Evolutionary conservation across 2,113 vertebrate genomes (phyloP).

Genomic region (Syngnathoides biaculeatus): DNA sequence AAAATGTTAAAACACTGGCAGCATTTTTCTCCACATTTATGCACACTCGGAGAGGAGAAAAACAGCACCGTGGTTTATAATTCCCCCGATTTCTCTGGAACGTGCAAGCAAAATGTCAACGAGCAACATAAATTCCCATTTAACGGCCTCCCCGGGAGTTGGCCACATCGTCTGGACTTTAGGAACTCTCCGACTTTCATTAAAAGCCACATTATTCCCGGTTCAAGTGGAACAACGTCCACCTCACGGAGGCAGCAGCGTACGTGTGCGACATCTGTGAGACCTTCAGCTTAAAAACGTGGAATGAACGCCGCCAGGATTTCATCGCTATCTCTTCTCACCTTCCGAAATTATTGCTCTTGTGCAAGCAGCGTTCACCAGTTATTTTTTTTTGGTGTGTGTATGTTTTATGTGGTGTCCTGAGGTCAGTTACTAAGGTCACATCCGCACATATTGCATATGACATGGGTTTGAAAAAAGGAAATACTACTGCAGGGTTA

Average conservation of each 20-base stretch:
- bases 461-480: neutral
- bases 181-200: conserved; percentile 60
- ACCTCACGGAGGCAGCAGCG: conserved; percentile 39
- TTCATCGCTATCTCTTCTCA: conserved; percentile 62
- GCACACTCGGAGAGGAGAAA: conserved; percentile 58
- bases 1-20: conserved; percentile 65
- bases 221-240: conserved; percentile 62
- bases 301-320: conserved; percentile 27
- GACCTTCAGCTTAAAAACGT: conserved; percentile 24
- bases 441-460: neutral
- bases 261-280: conserved; percentile 45
- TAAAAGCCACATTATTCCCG: conserved; percentile 57
- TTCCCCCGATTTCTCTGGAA: conserved; percentile 67
- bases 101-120: conserved; percentile 69
- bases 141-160: conserved; percentile 66
- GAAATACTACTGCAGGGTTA: neutral
- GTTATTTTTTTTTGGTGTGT: neutral
- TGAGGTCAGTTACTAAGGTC: neutral
- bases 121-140: conserved; percentile 70
- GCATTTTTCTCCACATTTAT: conserved; percentile 60
- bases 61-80: conserved; percentile 60
- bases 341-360: conserved; percentile 58
- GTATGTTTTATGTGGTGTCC: conserved; percentile 38
- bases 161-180: conserved; percentile 55
- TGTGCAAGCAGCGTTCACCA: conserved; percentile 36